phyloP scores from a whole-genome alignment of 2,888 invertebrate species.

The Hipparchia sbordonii region DNA sequence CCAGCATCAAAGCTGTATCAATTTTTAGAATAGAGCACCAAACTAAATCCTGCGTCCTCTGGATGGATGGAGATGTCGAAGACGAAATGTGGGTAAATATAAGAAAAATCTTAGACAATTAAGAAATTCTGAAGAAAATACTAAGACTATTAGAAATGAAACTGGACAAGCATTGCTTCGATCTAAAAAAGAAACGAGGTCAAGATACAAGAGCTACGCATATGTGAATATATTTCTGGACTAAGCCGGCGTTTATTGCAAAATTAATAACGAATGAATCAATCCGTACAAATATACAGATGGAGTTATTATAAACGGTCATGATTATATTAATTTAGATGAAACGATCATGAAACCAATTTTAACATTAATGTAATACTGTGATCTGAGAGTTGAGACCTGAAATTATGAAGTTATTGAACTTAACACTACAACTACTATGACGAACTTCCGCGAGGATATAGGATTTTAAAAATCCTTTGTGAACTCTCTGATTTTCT shows the following conservation, averaged over 20 bases:
- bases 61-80: no score
- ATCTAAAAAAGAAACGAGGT: slow-evolving; percentile 67
- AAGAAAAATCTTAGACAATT: not conserved
- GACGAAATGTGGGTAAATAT: no score
- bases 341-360: not conserved
- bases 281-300: slow-evolving; percentile 23
- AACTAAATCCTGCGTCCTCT: no score
- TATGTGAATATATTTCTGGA: slow-evolving; percentile 55
- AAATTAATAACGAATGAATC: slow-evolving; percentile 41
- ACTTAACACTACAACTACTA: no score
- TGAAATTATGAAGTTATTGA: no score
- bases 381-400: no score
- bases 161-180: slow-evolving; percentile 27
- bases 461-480: no score
- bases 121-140: not conserved
- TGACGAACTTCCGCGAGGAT: no score
- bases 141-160: slow-evolving; percentile 8
- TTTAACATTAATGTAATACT: no score
- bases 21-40: no score
- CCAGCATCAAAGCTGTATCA: no score
- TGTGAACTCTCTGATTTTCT: not conserved
- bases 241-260: slow-evolving; percentile 36
- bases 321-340: not conserved
- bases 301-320: slow-evolving; percentile 2
- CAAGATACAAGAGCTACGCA: slow-evolving; percentile 58